phyloP scores from a whole-genome alignment of 2,888 invertebrate species.

The Tigriopus californicus region DNA sequence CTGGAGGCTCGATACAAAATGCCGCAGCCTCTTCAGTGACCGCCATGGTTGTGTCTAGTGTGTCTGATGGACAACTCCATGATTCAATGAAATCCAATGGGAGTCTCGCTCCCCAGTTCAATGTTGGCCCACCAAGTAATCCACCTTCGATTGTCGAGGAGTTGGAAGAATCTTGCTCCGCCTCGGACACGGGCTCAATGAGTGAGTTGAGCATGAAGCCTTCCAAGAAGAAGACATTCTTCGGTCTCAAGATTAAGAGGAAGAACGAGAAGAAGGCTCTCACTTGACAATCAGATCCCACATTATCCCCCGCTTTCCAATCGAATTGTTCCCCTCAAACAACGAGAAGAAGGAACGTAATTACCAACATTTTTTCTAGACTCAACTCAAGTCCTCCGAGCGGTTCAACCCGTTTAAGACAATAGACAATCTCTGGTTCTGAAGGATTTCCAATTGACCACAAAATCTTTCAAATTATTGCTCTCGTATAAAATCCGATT shows the following conservation, averaged over 20 bases:
- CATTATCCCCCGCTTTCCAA: too few species aligned
- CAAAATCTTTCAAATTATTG: too few species aligned
- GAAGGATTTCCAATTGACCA: too few species aligned
- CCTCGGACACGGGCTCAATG: conserved; percentile 17
- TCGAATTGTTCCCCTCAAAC: too few species aligned
- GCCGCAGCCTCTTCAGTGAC: background rate
- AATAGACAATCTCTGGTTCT: too few species aligned
- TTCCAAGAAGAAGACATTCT: conserved; percentile 17
- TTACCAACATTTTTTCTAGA: too few species aligned
- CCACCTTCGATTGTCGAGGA: background rate
- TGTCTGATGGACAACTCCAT: background rate
- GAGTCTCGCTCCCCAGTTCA: too few species aligned
- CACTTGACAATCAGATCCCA: background rate
- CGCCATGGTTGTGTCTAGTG: background rate
- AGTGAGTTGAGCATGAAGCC: conserved; percentile 16
- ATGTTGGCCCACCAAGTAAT: too few species aligned
- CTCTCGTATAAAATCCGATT: too few species aligned
- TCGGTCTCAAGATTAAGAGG: conserved; percentile 13
- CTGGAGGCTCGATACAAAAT: background rate
- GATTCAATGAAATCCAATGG: background rate
- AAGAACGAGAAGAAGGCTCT: conserved; percentile 12
- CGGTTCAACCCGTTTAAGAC: too few species aligned
- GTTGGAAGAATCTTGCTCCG: background rate
- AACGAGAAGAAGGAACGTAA: too few species aligned
- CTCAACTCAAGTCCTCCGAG: too few species aligned